These are phyloP conservation scores for Platycheirus albimanus DNA, from an alignment of 2,888 invertebrate species.

Conservation along the genomic window DNA sequence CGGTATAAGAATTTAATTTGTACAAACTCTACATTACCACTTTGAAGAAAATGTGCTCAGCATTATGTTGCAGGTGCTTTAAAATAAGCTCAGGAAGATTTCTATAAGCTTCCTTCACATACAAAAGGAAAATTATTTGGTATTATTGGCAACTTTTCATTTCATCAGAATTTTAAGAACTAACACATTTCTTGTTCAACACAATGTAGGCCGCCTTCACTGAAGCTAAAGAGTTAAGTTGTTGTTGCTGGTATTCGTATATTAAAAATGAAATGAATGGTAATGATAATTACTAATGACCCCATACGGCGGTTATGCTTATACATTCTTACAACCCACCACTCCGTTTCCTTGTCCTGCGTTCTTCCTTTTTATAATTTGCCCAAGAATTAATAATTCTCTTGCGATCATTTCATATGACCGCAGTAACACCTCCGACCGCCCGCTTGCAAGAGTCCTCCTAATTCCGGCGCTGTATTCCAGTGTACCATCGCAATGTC, in stretches of 20 bases:
- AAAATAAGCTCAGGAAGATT: no score
- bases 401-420: conserved; percentile 72
- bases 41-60: no score
- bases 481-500: conserved; percentile 69
- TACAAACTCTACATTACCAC: no score
- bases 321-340: conserved; percentile 63
- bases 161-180: no score
- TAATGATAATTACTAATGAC: conserved; percentile 77
- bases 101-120: no score
- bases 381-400: conserved; percentile 74
- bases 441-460: conserved; percentile 6
- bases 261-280: conserved; percentile 76
- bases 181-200: conserved; percentile 26
- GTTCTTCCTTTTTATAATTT: conserved; percentile 64
- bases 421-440: conserved; percentile 51
- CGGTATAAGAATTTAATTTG: no score
- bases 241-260: conserved; percentile 72
- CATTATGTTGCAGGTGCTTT: no score
- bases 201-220: conserved; percentile 34
- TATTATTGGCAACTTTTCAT: no score
- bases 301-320: conserved; percentile 66
- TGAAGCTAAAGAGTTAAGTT: conserved; percentile 50
- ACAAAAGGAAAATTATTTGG: no score
- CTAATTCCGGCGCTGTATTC: conserved; percentile 8
- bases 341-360: conserved; percentile 37